Conservation (phyloP, 2,888 invertebrate genomes). For the Melangyna quadrimaculata region DNA sequence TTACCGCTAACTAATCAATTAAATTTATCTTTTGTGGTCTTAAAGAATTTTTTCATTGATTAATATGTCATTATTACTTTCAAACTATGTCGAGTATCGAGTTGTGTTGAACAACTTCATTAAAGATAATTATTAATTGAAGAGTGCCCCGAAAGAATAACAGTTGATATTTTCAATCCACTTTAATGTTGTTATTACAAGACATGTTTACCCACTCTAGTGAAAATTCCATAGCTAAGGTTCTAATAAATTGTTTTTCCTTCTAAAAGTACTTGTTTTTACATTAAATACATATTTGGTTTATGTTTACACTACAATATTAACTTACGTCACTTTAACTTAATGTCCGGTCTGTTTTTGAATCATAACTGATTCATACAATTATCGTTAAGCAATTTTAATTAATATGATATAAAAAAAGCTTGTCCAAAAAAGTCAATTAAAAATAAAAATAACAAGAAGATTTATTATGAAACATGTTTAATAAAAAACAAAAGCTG, state of each 20-base stretch:
- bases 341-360: neutral
- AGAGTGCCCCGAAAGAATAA: neutral
- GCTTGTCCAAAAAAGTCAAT: neutral
- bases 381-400: neutral
- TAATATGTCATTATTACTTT: neutral
- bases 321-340: neutral
- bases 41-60: neutral
- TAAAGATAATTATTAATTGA: neutral
- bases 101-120: neutral
- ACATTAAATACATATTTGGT: neutral
- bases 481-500: no score
- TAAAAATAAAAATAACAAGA: no score
- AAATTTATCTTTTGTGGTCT: neutral
- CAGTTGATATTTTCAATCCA: neutral
- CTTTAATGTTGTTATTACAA: neutral
- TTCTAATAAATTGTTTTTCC: neutral
- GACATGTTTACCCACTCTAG: neutral
- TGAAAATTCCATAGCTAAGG: neutral
- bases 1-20: neutral
- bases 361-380: neutral
- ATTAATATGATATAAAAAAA: neutral
- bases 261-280: neutral
- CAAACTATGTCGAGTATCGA: constrained; percentile 6
- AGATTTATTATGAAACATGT: no score
- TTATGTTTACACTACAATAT: neutral